Percentiles rank a stretch among this genome's conserved stretches.
Evolutionary conservation across 1,140 invertebrate species (phyloP).

Genomic region (Oryctes rhinoceros): DNA sequence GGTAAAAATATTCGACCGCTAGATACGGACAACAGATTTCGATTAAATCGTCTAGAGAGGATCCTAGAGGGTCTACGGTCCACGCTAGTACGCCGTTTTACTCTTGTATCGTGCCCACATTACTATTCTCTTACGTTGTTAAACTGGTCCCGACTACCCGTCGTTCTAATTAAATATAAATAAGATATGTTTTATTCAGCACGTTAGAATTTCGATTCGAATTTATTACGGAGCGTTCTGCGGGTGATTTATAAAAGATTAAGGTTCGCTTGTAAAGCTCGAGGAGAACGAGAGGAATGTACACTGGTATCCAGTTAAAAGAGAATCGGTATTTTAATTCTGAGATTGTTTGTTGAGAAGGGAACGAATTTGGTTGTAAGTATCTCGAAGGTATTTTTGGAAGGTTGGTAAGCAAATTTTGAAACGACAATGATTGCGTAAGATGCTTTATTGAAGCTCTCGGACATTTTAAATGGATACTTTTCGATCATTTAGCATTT

Average conservation of each 20-base stretch:
- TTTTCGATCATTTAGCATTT: too few relatives aligned
- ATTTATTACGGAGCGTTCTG: constrained; percentile 16
- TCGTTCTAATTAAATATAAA: constrained; percentile 25
- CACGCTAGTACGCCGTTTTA: too few relatives aligned
- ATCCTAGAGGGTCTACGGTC: background rate
- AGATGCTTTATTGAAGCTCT: too few relatives aligned
- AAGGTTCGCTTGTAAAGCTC: background rate
- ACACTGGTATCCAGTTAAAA: background rate
- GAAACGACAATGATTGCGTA: too few relatives aligned
- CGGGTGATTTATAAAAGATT: constrained; percentile 23
- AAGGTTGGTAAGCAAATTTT: too few relatives aligned
- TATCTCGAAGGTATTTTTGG: too few relatives aligned
- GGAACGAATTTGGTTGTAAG: too few relatives aligned
- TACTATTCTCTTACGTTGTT: constrained; percentile 21
- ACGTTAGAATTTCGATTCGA: constrained; percentile 19
- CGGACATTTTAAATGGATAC: too few relatives aligned
- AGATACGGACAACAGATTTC: background rate
- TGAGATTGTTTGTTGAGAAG: background rate
- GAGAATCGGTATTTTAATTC: background rate
- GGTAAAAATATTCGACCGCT: background rate
- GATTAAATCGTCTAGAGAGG: background rate
- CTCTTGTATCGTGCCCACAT: background rate
- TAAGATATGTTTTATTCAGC: constrained; percentile 31
- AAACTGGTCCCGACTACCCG: constrained; percentile 28
- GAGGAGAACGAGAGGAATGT: background rate